phyloP scores from a whole-genome alignment of 92 coral and sea anemone species.

The Parazoanthus darwini region DNA sequence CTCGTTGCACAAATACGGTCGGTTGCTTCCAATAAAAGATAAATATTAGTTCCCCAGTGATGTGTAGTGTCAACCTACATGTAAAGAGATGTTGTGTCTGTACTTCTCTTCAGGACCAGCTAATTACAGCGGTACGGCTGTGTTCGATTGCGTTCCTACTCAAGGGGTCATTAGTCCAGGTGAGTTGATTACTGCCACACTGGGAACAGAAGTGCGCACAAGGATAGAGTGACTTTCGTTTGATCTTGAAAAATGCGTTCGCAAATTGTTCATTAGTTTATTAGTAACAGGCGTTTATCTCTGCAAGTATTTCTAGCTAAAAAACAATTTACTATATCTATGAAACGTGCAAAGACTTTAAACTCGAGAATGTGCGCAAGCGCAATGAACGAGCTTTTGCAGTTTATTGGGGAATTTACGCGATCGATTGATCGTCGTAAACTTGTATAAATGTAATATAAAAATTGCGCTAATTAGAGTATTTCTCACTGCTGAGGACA shows the following conservation, averaged over 20 bases:
- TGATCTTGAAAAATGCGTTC: too few relatives aligned
- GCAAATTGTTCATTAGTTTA: too few relatives aligned
- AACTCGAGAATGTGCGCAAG: too few relatives aligned
- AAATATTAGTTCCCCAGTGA: neutral
- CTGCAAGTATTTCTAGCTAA: too few relatives aligned
- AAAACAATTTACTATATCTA: too few relatives aligned
- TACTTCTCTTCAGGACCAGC: slow-evolving; percentile 69
- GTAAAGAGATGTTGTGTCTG: neutral
- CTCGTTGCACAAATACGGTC: neutral
- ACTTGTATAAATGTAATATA: too few relatives aligned
- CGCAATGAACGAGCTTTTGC: too few relatives aligned
- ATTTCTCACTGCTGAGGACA: too few relatives aligned
- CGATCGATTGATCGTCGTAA: neutral
- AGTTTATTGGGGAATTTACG: too few relatives aligned
- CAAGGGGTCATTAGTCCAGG: slow-evolving; percentile 88
- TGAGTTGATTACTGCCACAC: neutral
- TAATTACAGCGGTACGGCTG: slow-evolving; percentile 87
- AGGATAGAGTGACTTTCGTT: neutral
- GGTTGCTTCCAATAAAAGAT: neutral
- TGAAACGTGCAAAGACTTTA: too few relatives aligned
- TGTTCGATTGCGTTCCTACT: slow-evolving; percentile 89
- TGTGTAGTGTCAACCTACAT: neutral
- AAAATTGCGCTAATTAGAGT: too few relatives aligned
- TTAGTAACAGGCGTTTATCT: too few relatives aligned
- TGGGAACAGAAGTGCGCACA: neutral